Evolutionary conservation across 2,888 invertebrate genomes (phyloP).

Genomic region (Ceraclea dissimilis): DNA sequence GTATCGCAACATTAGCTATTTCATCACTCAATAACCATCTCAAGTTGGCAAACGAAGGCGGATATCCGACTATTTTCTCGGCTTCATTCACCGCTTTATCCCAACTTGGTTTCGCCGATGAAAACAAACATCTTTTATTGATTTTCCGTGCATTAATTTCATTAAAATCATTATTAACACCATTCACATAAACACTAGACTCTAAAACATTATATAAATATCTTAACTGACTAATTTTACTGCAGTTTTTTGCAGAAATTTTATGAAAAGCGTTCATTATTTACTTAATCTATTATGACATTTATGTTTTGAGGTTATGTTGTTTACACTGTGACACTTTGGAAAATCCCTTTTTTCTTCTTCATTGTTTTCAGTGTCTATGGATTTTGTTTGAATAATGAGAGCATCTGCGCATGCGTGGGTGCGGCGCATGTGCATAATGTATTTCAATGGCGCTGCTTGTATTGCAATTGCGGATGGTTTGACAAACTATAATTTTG

Average conservation of each 20-base stretch:
- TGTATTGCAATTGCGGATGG: too few species aligned
- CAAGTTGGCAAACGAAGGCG: constrained; percentile 53
- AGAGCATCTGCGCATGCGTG: neutral
- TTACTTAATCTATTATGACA: neutral
- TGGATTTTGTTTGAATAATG: neutral
- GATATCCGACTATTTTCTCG: constrained; percentile 49
- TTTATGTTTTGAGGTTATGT: neutral
- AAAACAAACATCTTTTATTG: constrained; percentile 1
- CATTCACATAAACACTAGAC: neutral
- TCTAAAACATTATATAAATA: neutral
- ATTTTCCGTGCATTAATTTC: neutral
- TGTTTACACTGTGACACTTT: neutral
- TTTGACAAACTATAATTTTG: too few species aligned
- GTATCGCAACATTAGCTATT: constrained; percentile 52
- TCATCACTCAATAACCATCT: constrained; percentile 56
- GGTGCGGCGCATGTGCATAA: neutral
- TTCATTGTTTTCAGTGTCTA: neutral
- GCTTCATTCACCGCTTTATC: constrained; percentile 45
- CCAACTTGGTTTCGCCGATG: constrained; percentile 32
- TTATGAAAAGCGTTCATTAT: neutral
- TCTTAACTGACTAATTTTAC: neutral
- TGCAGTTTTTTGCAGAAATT: neutral
- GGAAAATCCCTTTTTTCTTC: neutral
- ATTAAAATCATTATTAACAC: neutral
- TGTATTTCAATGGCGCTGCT: neutral